phyloP scores from a whole-genome alignment of 2,888 invertebrate genomes.

The Drosophila mayaguana region DNA sequence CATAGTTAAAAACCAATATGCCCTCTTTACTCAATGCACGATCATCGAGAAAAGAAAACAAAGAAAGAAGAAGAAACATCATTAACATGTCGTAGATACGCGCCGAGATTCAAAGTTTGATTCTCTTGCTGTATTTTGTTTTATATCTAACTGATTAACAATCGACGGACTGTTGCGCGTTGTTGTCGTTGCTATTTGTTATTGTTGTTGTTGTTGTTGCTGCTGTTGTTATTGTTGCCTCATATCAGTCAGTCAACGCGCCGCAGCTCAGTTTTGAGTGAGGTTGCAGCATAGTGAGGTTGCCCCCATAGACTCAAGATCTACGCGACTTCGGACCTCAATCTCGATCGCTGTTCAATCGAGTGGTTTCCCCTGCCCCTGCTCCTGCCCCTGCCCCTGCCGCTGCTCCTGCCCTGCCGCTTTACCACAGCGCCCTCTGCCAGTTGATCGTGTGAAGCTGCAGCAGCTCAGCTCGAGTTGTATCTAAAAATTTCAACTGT shows the following conservation, averaged over 20 bases:
- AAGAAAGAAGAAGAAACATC: slow-evolving; percentile 62
- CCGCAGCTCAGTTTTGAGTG: slow-evolving; percentile 68
- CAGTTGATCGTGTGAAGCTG: slow-evolving; percentile 70
- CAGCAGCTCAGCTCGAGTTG: slow-evolving; percentile 40
- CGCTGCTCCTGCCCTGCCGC: not conserved
- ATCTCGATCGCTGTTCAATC: slow-evolving; percentile 73
- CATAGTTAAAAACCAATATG: not conserved
- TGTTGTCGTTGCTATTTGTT: slow-evolving; percentile 27
- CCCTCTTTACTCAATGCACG: not conserved
- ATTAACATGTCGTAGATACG: slow-evolving; percentile 78
- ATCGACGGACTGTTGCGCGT: slow-evolving; percentile 61
- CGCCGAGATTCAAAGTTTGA: slow-evolving; percentile 71
- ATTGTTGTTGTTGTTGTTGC: slow-evolving; percentile 29
- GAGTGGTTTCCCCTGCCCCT: slow-evolving; percentile 33
- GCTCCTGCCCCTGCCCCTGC: not conserved
- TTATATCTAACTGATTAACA: slow-evolving; percentile 81
- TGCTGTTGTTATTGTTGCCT: slow-evolving; percentile 55
- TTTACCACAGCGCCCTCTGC: not conserved
- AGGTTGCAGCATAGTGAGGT: slow-evolving; percentile 60
- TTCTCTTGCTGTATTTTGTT: slow-evolving; percentile 73
- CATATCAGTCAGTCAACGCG: slow-evolving; percentile 78
- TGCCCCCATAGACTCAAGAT: slow-evolving; percentile 54
- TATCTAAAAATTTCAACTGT: slow-evolving; percentile 55
- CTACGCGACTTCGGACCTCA: slow-evolving; percentile 35
- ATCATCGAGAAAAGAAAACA: not conserved